These are phyloP conservation scores for Ashinkailepas kermadecensis DNA, from an alignment of 2,888 invertebrate species.

Conservation along the genomic window DNA sequence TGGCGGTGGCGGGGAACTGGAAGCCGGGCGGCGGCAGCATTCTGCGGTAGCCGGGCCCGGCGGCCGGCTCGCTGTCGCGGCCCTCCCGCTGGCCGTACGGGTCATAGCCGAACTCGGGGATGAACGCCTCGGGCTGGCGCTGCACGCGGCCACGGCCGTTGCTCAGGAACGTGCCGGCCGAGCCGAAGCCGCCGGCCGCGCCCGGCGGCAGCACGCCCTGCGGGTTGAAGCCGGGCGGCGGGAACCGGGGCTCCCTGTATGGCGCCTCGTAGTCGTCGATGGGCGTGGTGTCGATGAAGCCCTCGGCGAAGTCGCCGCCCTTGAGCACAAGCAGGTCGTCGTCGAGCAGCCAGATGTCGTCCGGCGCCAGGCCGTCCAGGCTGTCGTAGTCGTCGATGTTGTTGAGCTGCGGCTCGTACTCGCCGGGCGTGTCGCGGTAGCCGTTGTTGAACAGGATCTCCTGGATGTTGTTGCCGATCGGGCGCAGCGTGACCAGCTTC, in stretches of 20 bases:
- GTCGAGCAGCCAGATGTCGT: conserved; percentile 34
- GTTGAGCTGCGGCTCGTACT: not conserved
- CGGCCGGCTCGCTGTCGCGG: not conserved
- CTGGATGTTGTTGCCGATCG: conserved; percentile 24
- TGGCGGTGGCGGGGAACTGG: not conserved
- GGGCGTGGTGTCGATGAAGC: conserved; percentile 37
- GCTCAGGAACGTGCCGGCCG: not conserved
- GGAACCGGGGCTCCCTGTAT: conserved; percentile 29
- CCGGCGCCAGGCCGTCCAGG: conserved; percentile 41
- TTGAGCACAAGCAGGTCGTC: conserved; percentile 34
- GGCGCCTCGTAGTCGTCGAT: conserved; percentile 31
- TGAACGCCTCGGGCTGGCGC: conserved; percentile 17
- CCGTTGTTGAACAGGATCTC: conserved; percentile 22
- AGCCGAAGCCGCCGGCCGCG: not conserved
- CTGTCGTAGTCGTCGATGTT: conserved; percentile 25
- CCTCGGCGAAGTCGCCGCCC: conserved; percentile 29
- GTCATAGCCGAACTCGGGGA: conserved; percentile 20
- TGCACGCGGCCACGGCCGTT: not conserved
- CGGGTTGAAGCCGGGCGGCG: conserved; percentile 28
- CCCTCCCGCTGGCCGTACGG: not conserved
- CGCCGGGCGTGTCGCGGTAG: not conserved
- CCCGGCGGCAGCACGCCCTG: conserved; percentile 42
- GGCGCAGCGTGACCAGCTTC: conserved; percentile 18
- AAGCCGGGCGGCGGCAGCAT: not conserved
- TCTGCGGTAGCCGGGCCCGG: not conserved